A percentile compares a stretch with the other conserved stretches of the same genome.
phyloP scores from a whole-genome alignment of 2,797 vertebrate species.

The Gadopsis marmoratus region DNA sequence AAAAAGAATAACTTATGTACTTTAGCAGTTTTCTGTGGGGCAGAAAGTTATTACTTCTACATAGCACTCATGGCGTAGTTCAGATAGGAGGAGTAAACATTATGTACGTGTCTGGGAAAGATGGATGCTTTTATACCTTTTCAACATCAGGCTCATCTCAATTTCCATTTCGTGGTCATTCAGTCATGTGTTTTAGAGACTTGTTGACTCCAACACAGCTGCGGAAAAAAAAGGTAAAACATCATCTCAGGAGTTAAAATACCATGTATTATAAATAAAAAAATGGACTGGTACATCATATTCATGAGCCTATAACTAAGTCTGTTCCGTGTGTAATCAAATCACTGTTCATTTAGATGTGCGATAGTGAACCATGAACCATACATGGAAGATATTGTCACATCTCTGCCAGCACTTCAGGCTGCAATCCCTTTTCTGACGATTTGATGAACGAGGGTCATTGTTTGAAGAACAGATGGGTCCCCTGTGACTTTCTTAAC shows the following conservation, averaged over 20 bases:
- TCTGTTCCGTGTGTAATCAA: background rate
- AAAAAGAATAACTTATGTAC: no score
- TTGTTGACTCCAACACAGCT: background rate
- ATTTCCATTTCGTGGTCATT: background rate
- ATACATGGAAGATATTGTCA: background rate
- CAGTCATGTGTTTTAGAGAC: background rate
- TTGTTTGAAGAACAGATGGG: slow-evolving; percentile 42
- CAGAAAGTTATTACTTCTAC: no score
- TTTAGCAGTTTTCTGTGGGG: no score
- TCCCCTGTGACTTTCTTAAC: slow-evolving; percentile 15
- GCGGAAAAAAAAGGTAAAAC: background rate
- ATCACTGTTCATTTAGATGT: background rate
- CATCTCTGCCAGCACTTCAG: background rate
- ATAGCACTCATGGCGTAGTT: background rate
- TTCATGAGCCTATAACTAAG: background rate
- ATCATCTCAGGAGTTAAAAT: background rate
- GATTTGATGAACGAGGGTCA: slow-evolving; percentile 18
- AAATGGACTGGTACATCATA: background rate
- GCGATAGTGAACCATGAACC: background rate
- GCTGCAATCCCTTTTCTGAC: background rate
- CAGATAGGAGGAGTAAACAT: background rate
- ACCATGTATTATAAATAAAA: slow-evolving; percentile 2
- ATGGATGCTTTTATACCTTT: background rate
- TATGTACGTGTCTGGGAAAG: no score
- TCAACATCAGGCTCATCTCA: background rate